Conservation (phyloP, 1,140 invertebrate genomes). For the Hycleus phaleratus region DNA sequence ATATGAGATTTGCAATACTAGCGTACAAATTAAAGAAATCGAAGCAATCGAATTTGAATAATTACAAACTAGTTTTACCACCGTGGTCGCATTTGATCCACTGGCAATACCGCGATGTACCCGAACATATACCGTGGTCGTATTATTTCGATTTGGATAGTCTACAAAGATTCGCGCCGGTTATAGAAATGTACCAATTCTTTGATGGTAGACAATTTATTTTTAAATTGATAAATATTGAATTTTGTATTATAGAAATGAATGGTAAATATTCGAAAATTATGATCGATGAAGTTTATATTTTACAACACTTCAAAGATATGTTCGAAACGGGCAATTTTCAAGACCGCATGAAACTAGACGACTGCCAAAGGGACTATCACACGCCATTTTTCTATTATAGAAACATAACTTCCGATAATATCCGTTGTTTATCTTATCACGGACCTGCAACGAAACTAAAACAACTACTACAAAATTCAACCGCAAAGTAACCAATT, state of each 20-base stretch:
- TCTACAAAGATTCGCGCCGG: slow-evolving; percentile 70
- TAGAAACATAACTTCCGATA: slow-evolving; percentile 54
- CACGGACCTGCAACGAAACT: slow-evolving; percentile 71
- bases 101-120: slow-evolving; percentile 62
- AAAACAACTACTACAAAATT: slow-evolving; percentile 45
- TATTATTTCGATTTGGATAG: slow-evolving; percentile 81
- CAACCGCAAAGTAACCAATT: slow-evolving; percentile 32
- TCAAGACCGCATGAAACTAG: slow-evolving; percentile 70
- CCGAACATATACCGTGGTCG: slow-evolving; percentile 61
- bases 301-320: slow-evolving; percentile 79
- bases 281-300: slow-evolving; percentile 65
- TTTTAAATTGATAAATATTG: slow-evolving; percentile 8
- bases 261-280: slow-evolving; percentile 34
- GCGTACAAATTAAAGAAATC: slow-evolving; percentile 53
- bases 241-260: background rate
- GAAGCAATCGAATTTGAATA: slow-evolving; percentile 41
- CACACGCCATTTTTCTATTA: slow-evolving; percentile 45
- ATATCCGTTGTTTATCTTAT: slow-evolving; percentile 71
- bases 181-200: slow-evolving; percentile 83
- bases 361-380: slow-evolving; percentile 44
- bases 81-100: slow-evolving; percentile 87
- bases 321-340: slow-evolving; percentile 76
- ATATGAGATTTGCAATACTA: slow-evolving; percentile 82
- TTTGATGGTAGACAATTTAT: slow-evolving; percentile 48
- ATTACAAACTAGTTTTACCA: slow-evolving; percentile 68